Percentiles rank a stretch among this genome's conserved stretches.
phyloP scores from a whole-genome alignment of 2,113 vertebrate species.

The Sylvia atricapilla region DNA sequence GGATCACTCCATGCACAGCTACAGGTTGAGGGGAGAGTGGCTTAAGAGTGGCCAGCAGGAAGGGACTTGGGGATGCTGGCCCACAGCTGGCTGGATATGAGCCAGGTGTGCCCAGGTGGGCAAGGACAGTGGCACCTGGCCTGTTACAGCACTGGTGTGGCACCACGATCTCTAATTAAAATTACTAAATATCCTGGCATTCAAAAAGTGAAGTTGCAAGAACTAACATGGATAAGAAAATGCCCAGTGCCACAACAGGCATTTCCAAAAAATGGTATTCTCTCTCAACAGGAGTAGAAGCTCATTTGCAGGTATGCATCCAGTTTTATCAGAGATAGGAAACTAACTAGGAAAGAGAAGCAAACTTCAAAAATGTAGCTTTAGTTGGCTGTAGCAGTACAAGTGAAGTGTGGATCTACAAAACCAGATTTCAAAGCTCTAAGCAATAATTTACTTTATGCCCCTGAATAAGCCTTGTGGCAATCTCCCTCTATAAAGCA shows the following conservation, averaged over 20 bases:
- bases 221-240: not conserved
- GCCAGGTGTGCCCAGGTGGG: not conserved
- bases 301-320: not conserved
- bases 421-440: not conserved
- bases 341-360: not conserved
- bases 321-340: not conserved
- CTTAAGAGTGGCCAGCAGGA: not conserved
- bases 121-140: not conserved
- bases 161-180: not conserved
- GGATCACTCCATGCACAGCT: not conserved
- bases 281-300: not conserved
- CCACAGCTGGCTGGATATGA: not conserved
- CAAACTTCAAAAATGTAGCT: not conserved
- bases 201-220: not conserved
- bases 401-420: not conserved
- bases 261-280: not conserved
- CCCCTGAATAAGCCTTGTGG: not conserved
- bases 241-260: not conserved
- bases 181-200: not conserved
- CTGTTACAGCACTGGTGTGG: not conserved
- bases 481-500: not conserved
- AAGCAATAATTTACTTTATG: not conserved
- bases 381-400: not conserved
- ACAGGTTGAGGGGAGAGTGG: not conserved
- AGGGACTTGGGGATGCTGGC: not conserved